A percentile compares a stretch with the other conserved stretches of the same genome.
Evolutionary conservation across 2,797 vertebrate species (phyloP).

Genomic region (Acanthis flammea): DNA sequence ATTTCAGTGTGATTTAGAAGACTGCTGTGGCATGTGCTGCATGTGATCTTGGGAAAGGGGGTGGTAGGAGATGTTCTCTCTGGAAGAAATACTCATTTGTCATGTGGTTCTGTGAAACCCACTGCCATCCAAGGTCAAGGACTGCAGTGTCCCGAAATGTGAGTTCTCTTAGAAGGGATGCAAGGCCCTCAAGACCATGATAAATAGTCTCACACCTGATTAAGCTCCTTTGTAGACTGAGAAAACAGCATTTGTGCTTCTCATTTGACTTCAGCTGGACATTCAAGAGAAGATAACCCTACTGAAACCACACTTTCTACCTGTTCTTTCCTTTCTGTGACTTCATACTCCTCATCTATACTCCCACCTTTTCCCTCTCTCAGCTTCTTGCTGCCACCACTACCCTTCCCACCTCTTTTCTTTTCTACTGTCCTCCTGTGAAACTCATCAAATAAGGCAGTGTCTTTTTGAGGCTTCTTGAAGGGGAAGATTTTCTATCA

Average conservation of each 20-base stretch:
- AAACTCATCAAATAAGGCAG: background rate
- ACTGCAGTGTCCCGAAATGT: constrained; percentile 64
- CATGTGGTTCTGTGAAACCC: constrained; percentile 61
- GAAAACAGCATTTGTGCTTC: constrained; percentile 18
- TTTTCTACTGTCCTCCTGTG: background rate
- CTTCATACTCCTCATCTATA: background rate
- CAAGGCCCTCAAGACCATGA: constrained; percentile 53
- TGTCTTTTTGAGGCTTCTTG: background rate
- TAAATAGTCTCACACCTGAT: constrained; percentile 66
- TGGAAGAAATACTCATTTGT: constrained; percentile 69
- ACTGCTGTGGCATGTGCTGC: background rate
- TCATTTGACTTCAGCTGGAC: background rate
- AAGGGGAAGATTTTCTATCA: background rate
- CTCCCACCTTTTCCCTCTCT: background rate
- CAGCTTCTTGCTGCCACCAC: background rate
- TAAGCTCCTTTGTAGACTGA: constrained; percentile 38
- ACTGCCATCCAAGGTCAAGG: constrained; percentile 70
- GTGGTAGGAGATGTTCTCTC: constrained; percentile 43
- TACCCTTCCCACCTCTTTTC: background rate
- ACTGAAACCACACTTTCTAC: background rate
- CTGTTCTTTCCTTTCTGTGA: background rate
- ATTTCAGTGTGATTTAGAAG: constrained; percentile 33
- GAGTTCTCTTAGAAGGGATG: constrained; percentile 45
- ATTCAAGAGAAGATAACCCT: background rate
- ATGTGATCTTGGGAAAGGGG: background rate